Evolutionary conservation across 2,888 invertebrate species (phyloP), one percentile per base, ranked within the genome.

Genomic region (Phengaris arion): DNA sequence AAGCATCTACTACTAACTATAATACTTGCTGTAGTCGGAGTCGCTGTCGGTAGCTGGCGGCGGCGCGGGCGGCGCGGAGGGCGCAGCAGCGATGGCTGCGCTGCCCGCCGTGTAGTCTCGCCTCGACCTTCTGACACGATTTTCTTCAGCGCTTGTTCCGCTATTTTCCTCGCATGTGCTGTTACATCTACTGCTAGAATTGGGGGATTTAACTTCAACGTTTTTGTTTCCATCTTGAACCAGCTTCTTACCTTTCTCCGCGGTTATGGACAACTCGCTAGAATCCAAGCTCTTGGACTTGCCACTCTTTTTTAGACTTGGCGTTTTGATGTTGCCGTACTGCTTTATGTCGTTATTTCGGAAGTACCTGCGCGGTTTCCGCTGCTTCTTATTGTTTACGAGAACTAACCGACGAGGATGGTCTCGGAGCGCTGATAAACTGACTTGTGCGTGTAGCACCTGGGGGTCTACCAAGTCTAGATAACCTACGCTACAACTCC

Each of bases 401-500:
- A 97, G 89, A 55, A 97, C 95, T 51, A 97, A 91, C 4, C 97
- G 94, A 81, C 97, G 96, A 0, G 97, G 97, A 2, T 96, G 96
- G 81, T 97, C 96, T 78, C 96, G 94, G 52, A 97, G 87, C 84
- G 97, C 95, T 0, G 95, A 94, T 68, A 96, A 83, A 12, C 96
- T 96, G 74, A 96, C 96, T 83, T 96, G 97, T 64, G 96, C 96
- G 73, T 96, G 96, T 45, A 96, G 95, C 80, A 96, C 94, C 82
- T 95, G 95, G 1, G 95, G 95, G 82, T 97, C 97, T 6, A 98
- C 97, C 79, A 97, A 94, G 85, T 98, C 98, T 80, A 98, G 92
- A 85, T 97, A 98, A 0, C 98, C 98, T 2, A 98, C 98, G 87
- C 98, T 98, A 86, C 98, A 97, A 85, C 97, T 97, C 52, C 98